Evolutionary conservation across 2,113 vertebrate species (phyloP), one percentile per base, ranked within the genome.

Genomic region (Chiloscyllium plagiosum): DNA sequence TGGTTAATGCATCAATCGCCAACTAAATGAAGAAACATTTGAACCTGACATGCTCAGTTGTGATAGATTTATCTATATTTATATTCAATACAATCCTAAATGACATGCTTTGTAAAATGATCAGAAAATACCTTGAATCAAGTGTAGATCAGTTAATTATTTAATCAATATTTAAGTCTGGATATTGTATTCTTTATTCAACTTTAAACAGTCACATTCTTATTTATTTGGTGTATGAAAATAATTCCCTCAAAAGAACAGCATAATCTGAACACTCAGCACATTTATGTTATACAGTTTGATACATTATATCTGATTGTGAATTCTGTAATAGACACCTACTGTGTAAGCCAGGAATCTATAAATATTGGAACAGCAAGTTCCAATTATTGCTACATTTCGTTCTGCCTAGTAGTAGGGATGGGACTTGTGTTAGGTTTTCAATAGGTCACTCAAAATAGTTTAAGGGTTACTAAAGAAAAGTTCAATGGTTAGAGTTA

Each of bases 151-250:
- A 6, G 0, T 20, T n/a, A n/a, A 6, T 61, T 61, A 61, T 61
- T 61, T 2, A 19, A 66, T 19, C 66, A 37, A 22, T 22, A 68
- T 42, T 93, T 33, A 17, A 66, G 66, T 93, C 33, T 2, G n/a
- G 7, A 4, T 68, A 66, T 66, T n/a, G 33, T 93, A 22, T 93
- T 66, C 61, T 37, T 20, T 10, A 17, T 37, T 6, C 89, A 93
- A 37, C n/a, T 37, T 93, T 66, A 93, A 93, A 93, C 65, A 66
- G 89, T 93, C 89, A 92, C 89, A 47, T 37, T 65, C 2, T 92
- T 66, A 92, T 65, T 93, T 33, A 68, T 93, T 19, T 6, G n/a
- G 10, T 66, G 37, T 65, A n/a, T 61, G 33, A 80, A 13, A 37
- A 83, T 12, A 83, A 83, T 42, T 4, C 78, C 20, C 17, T 83